phyloP scores from a whole-genome alignment of 2,797 vertebrate genomes.

The Gastrophryne carolinensis region DNA sequence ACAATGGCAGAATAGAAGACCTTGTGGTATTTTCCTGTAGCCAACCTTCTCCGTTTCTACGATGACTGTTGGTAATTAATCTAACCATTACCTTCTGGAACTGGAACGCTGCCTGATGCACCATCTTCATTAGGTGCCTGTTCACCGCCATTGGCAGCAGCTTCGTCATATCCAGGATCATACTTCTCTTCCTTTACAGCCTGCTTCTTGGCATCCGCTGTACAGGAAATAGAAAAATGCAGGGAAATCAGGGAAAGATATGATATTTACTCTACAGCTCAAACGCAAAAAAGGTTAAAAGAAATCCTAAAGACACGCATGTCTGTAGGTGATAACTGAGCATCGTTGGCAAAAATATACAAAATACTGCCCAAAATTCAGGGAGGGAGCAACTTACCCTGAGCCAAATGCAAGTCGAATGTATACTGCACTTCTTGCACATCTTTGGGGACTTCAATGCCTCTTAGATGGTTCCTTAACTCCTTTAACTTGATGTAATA shows the following conservation, averaged over 20 bases:
- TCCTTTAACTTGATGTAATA: slow-evolving; percentile 97
- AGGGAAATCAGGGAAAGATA: not conserved
- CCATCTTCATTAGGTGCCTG: slow-evolving; percentile 65
- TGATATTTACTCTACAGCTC: no score
- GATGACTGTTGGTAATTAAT: no score
- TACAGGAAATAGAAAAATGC: slow-evolving; percentile 10
- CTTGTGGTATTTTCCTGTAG: no score
- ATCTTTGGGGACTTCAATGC: slow-evolving; percentile 69
- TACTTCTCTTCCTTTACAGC: slow-evolving; percentile 97
- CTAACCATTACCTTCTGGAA: slow-evolving; percentile 77
- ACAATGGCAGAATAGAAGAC: no score
- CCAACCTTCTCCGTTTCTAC: no score
- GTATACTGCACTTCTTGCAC: slow-evolving; percentile 85
- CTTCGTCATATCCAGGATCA: slow-evolving; percentile 93
- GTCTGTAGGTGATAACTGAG: no score
- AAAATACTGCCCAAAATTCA: no score
- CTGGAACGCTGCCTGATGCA: slow-evolving; percentile 75
- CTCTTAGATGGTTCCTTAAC: slow-evolving; percentile 87
- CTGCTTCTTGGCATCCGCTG: slow-evolving; percentile 96
- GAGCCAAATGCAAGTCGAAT: slow-evolving; percentile 87
- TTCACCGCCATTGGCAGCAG: slow-evolving; percentile 74
- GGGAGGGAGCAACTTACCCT: slow-evolving; percentile 72
- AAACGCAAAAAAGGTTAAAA: no score
- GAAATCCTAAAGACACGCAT: no score
- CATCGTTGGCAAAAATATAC: no score